A percentile compares a stretch with the other conserved stretches of the same genome.
Conservation (phyloP, 2,888 invertebrate species). For the Eumerus sabulonum region DNA sequence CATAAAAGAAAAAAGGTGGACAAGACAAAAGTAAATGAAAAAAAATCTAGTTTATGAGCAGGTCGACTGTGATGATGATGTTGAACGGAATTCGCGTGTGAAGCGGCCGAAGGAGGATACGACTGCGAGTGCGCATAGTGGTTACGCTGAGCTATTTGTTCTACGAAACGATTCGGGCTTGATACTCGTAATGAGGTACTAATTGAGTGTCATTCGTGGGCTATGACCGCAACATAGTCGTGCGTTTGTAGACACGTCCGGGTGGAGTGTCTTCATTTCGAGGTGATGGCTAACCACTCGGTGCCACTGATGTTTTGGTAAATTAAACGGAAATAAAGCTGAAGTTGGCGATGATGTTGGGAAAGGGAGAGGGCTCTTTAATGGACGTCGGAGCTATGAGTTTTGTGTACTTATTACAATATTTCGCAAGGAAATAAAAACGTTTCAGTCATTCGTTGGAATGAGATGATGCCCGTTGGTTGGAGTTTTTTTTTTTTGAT, state of each 20-base stretch:
- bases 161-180: conserved; percentile 48
- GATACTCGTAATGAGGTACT: conserved; percentile 57
- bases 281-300: background rate
- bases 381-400: conserved; percentile 1
- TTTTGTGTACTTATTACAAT: background rate
- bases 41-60: no score
- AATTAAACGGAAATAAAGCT: conserved; percentile 16
- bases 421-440: conserved; percentile 4
- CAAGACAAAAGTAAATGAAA: no score
- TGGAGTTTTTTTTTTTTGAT: no score
- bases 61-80: conserved; percentile 16
- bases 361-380: conserved; percentile 34
- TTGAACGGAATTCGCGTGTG: conserved; percentile 49
- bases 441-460: background rate
- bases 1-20: conserved; percentile 49
- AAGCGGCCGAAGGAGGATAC: conserved; percentile 54
- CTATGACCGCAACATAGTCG: conserved; percentile 49
- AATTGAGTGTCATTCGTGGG: conserved; percentile 53
- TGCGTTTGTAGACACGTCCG: background rate
- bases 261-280: conserved; percentile 18
- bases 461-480: background rate
- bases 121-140: conserved; percentile 19
- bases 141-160: conserved; percentile 51
- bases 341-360: conserved; percentile 4
- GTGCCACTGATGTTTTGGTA: conserved; percentile 7